Conservation (phyloP, 2,888 invertebrate species). For the Diarsia mendica region DNA sequence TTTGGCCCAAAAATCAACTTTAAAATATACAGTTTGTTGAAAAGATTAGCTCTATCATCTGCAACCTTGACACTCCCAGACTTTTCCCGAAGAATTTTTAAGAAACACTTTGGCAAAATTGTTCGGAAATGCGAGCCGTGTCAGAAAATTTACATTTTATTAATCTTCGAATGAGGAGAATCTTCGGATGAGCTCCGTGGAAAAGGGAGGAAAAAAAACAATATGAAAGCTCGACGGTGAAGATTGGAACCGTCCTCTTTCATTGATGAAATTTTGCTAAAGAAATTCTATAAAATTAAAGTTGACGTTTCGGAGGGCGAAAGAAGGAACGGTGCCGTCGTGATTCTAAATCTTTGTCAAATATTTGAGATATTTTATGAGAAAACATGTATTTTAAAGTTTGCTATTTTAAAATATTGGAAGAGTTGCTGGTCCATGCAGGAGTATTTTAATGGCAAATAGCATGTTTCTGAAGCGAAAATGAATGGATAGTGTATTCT, state of each 20-base stretch:
- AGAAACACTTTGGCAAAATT: conserved; percentile 68
- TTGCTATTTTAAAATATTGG: no score
- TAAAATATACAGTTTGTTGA: conserved; percentile 67
- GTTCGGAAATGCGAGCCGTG: conserved; percentile 71
- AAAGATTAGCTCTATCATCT: conserved; percentile 64
- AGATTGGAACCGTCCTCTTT: conserved; percentile 65
- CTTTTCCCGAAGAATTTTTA: conserved; percentile 56
- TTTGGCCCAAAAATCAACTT: conserved; percentile 53
- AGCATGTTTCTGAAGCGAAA: no score
- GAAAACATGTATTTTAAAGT: background rate
- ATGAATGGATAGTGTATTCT: no score
- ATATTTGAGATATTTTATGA: conserved; percentile 11
- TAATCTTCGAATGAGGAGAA: conserved; percentile 74
- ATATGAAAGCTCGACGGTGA: conserved; percentile 65
- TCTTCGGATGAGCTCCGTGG: conserved; percentile 57
- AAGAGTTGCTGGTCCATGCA: no score
- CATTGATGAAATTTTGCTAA: conserved; percentile 65
- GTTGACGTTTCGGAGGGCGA: conserved; percentile 47
- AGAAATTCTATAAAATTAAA: conserved; percentile 64
- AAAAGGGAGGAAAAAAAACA: conserved; percentile 63
- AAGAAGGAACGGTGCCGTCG: conserved; percentile 2
- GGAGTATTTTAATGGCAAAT: no score
- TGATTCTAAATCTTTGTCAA: conserved; percentile 19
- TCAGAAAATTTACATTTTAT: conserved; percentile 78
- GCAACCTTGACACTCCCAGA: conserved; percentile 46